Evolutionary conservation across 2,888 invertebrate genomes (phyloP).

Genomic region (Drosophila maculinotata): DNA sequence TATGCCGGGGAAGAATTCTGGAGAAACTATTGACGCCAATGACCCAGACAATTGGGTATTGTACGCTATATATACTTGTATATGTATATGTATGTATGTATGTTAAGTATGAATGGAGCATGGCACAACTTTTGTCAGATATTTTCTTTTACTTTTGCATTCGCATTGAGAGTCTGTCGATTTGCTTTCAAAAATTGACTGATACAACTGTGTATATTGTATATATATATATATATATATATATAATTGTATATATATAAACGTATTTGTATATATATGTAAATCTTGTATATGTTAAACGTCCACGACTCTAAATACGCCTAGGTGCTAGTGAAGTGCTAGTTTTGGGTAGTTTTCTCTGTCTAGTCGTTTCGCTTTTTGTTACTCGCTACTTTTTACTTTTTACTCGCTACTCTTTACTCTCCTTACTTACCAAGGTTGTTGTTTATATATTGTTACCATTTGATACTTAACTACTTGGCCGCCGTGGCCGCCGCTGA

Average conservation of each 20-base stretch:
- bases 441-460: slow-evolving; percentile 20
- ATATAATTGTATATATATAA: slow-evolving; percentile 45
- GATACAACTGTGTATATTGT: slow-evolving; percentile 62
- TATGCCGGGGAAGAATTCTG: slow-evolving; percentile 73
- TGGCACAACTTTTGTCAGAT: slow-evolving; percentile 66
- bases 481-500: slow-evolving; percentile 71
- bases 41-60: slow-evolving; percentile 26
- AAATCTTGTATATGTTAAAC: slow-evolving; percentile 65
- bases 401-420: slow-evolving; percentile 9
- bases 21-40: slow-evolving; percentile 46
- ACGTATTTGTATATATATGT: slow-evolving; percentile 49
- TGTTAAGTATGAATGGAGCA: slow-evolving; percentile 57
- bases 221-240: slow-evolving; percentile 48
- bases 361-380: slow-evolving; percentile 34
- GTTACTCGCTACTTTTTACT: slow-evolving; percentile 11
- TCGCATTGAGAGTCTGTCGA: slow-evolving; percentile 59
- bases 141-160: slow-evolving; percentile 22
- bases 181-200: slow-evolving; percentile 74
- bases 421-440: slow-evolving; percentile 54
- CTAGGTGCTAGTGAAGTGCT: slow-evolving; percentile 67
- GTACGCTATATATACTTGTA: slow-evolving; percentile 7
- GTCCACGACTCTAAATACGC: slow-evolving; percentile 62
- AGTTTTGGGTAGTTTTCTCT: slow-evolving; percentile 54
- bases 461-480: slow-evolving; percentile 50
- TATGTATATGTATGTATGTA: slow-evolving; percentile 6